Base-by-base conservation (phyloP, 2,888 invertebrate genomes). In the Elmis aenea region DNA sequence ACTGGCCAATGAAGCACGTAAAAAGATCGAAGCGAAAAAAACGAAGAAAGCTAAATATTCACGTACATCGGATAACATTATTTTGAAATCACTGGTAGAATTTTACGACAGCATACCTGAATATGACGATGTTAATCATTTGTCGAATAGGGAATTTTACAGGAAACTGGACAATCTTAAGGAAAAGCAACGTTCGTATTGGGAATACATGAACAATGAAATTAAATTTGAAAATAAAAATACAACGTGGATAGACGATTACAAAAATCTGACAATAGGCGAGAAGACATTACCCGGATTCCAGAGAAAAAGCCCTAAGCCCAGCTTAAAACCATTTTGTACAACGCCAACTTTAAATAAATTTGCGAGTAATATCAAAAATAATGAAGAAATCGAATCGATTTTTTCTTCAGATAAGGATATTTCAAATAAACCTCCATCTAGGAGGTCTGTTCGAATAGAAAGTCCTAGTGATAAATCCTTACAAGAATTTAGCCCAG, bases 21-120 rank as follows among this genome's bases (percentile, higher is more conserved):
- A 59, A 48, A 35, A 53, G 14, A 56, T 52, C 18, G 41, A 55
- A 24, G 49, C 52, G 3, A 64, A 60, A 14, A 69, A 58, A 60
- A 68, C 58, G 56, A 66, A 58, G 66, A 68, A 25, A 63, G 57
- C 24, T 44, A 61, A 14, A 64, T 62, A 48, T 58, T 71, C 51
- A 41, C 56, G 60, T 2, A 66, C 70, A 20, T 57, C 63, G 2
- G 67, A 72, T 38, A 55, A 69, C 30, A 74, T 76, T 29, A 71
- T 76, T 21, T 66, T 76, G 26, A 68, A 69, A 38, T 79, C 79
- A 29, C 71, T 85, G 45, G 72, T 84, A 38, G 79, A 85, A 39
- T 85, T 87, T 62, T 79, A 83, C 50, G 77, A 79, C 31, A 86
- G 84, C 54, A 87, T 87, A 58, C 87, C 87, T 35, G 85, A 87